Conservation (phyloP, 37 sponge, comb jelly and placozoan species). For the Ephydatia muelleri region DNA sequence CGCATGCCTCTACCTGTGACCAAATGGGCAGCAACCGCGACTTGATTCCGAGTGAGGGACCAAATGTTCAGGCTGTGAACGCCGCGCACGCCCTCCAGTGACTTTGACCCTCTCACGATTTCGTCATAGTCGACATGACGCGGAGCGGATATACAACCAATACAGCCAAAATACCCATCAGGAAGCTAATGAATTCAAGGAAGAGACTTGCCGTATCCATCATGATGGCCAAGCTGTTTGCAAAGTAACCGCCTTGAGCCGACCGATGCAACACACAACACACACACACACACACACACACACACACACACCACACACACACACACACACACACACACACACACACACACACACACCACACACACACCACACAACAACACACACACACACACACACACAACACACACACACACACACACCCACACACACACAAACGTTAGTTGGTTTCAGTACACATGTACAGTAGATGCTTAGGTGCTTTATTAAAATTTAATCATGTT, state of each 20-base stretch:
- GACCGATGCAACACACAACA: no score
- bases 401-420: no score
- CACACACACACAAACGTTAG: no score
- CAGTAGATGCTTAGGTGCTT: no score
- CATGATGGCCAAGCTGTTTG: constrained; percentile 93
- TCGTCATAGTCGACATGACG: background rate
- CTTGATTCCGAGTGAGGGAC: background rate
- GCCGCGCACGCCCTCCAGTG: background rate
- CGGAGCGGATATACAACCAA: background rate
- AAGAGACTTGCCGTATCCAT: constrained; percentile 98
- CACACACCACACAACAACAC: no score
- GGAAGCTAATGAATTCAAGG: constrained; percentile 90
- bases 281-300: no score
- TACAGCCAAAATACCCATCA: constrained; percentile 67
- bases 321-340: no score
- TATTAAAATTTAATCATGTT: no score
- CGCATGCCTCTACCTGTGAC: background rate
- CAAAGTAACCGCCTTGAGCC: constrained; percentile 82
- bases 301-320: no score
- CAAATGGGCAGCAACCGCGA: background rate
- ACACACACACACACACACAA: no score
- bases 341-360: no score
- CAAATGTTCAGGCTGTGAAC: background rate
- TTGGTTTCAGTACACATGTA: no score
- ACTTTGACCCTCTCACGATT: background rate